Base-by-base conservation (phyloP, 2,113 vertebrate species). In the Nycticryphes semicollaris region DNA sequence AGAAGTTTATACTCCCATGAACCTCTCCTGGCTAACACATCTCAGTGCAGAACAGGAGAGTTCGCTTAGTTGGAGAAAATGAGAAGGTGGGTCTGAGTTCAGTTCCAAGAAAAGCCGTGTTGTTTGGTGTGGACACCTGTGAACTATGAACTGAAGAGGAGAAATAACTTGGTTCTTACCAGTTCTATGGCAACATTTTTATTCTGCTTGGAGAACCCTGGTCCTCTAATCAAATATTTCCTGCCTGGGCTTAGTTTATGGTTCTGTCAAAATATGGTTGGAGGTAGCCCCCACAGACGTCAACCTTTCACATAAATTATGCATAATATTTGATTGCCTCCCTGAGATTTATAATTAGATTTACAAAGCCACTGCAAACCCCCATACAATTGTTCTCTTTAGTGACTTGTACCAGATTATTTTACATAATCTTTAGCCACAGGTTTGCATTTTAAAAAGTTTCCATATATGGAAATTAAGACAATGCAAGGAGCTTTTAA, bases 61-160 rank as follows among this genome's bases (percentile, higher is more conserved):
- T 53, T 43, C 67, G 14, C 12, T 64, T 86, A 33, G 16, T 3
- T 63, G 56, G 14, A 54, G 0, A 5, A 47, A 60, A 51, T 3
- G 0, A 15, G 66, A 77, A 74, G 27, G 43, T 0, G 0, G 8
- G 10, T 86, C 20, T 54, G n/a, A 79, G 24, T 20, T 31, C 48
- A 30, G 27, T 48, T 59, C 25, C 73, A 60, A 39, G 48, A 67
- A 91, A 57, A 91, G 12, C 3, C 4, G 6, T 33, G 93, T 74
- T 28, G 39, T 7, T 8, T 75, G 27, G 4, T 51, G 37, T 43
- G 11, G 22, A 30, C 13, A 78, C 7, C 28, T n/a, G 24, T 19
- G 23, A 15, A 21, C 12, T 35, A 37, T 27, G 24, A 68, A 45
- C 20, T 47, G 14, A 60, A 56, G 0, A 39, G 10, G 20, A 73